phyloP scores from a whole-genome alignment of 2,888 invertebrate species.

The Scaptomyza parva region DNA sequence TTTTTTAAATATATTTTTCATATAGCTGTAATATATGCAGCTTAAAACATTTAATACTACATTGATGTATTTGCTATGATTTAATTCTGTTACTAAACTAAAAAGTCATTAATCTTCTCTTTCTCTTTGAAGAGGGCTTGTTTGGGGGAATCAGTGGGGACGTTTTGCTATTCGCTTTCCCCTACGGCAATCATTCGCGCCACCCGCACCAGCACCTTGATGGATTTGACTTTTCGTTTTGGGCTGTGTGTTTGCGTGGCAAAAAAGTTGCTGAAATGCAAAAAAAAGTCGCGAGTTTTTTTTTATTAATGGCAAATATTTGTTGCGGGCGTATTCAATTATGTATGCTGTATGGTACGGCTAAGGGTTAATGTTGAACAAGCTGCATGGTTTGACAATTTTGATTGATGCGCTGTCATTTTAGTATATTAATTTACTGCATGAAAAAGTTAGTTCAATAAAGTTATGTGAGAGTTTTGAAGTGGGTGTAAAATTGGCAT shows the following conservation, averaged over 20 bases:
- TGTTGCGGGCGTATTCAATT: conserved; percentile 27
- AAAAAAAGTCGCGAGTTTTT: conserved; percentile 25
- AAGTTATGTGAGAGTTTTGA: background rate
- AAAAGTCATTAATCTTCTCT: conserved; percentile 54
- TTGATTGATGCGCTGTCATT: conserved; percentile 21
- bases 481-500: background rate
- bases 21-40: conserved; percentile 75
- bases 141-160: conserved; percentile 6
- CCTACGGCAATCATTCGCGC: conserved; percentile 48
- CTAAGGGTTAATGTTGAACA: conserved; percentile 8
- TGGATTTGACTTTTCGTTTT: conserved; percentile 26
- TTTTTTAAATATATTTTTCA: conserved; percentile 65
- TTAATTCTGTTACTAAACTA: conserved; percentile 57
- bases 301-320: conserved; percentile 63
- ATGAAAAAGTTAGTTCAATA: background rate
- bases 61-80: conserved; percentile 58
- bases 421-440: too few species aligned
- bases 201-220: conserved; percentile 38
- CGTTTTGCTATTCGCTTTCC: conserved; percentile 50
- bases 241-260: conserved; percentile 1
- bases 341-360: conserved; percentile 3
- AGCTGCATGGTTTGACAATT: conserved; percentile 11
- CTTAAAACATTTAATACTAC: conserved; percentile 74
- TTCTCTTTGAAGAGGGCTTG: conserved; percentile 10
- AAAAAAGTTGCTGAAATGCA: conserved; percentile 39